Evolutionary conservation across 2,888 invertebrate species (phyloP).

Genomic region (Neoscelio sp.): DNA sequence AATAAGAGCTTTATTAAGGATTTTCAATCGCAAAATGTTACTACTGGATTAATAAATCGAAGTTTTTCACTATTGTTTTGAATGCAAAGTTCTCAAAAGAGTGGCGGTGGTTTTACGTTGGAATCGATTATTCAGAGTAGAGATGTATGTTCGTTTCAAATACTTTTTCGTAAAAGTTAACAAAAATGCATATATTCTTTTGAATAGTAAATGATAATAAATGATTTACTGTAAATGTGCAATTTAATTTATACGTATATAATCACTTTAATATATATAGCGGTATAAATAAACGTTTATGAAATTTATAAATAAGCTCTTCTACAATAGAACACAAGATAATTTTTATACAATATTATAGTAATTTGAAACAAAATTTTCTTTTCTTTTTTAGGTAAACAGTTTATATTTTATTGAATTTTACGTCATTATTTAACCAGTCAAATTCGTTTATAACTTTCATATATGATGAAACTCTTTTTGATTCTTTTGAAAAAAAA

Average conservation of each 20-base stretch:
- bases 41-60: neutral
- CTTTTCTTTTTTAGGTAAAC: no score
- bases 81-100: neutral
- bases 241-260: neutral
- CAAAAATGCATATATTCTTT: conserved; percentile 7
- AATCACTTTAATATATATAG: no score
- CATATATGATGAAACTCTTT: no score
- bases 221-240: neutral
- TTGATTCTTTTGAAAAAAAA: no score
- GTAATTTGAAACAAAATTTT: no score
- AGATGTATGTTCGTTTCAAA: conserved; percentile 7
- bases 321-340: no score
- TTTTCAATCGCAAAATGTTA: neutral
- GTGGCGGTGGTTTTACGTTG: neutral
- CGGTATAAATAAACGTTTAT: no score
- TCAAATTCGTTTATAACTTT: no score
- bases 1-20: neutral
- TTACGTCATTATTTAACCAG: no score
- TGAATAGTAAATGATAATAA: conserved; percentile 25
- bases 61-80: conserved; percentile 4
- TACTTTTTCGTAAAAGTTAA: neutral
- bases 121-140: conserved; percentile 24
- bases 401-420: no score
- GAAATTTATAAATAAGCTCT: no score
- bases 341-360: no score